These are phyloP conservation scores for Dendroctonus ponderosae DNA, from an alignment of 1,140 invertebrate genomes.

Conservation along the genomic window DNA sequence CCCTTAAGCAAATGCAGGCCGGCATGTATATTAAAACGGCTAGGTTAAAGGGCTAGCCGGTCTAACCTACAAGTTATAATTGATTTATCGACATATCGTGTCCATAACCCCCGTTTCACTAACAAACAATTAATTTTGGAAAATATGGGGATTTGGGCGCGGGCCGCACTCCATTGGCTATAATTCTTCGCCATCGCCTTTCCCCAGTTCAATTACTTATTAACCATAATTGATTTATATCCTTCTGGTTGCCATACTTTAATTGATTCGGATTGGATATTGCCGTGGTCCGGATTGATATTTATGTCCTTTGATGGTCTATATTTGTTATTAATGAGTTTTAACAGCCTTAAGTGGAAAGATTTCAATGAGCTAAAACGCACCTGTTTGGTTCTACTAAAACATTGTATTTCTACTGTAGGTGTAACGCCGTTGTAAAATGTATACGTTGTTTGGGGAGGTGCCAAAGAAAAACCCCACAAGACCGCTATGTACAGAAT, in stretches of 20 bases:
- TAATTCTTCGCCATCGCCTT: constrained; percentile 32
- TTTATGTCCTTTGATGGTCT: constrained; percentile 17
- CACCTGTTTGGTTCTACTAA: no score
- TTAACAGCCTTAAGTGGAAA: background rate
- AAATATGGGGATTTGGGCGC: constrained; percentile 29
- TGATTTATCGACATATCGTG: constrained; percentile 30
- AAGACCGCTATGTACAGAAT: no score
- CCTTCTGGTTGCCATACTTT: constrained; percentile 20
- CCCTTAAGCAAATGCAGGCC: no score
- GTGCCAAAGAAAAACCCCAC: no score
- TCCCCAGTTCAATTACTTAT: constrained; percentile 31
- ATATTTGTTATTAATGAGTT: background rate
- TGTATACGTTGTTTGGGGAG: no score
- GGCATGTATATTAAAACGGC: no score
- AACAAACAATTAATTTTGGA: constrained; percentile 30
- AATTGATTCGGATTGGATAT: constrained; percentile 31
- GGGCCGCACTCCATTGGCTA: constrained; percentile 20
- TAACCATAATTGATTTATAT: constrained; percentile 35
- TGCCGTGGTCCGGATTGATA: constrained; percentile 16
- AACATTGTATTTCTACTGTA: no score
- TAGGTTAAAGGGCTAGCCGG: constrained; percentile 14
- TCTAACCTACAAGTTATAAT: constrained; percentile 14
- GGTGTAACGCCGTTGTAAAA: no score
- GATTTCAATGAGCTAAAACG: background rate
- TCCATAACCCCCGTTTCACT: constrained; percentile 17